Evolutionary conservation across 2,113 vertebrate genomes (phyloP).

Genomic region (Chrysemys picta): DNA sequence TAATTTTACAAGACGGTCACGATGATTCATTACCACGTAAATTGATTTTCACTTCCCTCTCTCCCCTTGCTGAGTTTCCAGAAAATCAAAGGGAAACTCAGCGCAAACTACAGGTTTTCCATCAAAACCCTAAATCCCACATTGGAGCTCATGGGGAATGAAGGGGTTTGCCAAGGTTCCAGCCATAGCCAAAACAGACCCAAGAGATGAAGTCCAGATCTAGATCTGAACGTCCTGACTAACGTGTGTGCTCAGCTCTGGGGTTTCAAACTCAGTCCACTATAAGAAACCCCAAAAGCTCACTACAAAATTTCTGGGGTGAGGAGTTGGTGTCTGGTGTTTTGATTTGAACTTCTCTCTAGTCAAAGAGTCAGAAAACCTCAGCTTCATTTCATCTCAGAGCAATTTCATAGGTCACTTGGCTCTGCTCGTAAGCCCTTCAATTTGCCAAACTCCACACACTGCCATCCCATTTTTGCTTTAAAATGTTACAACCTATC

Average conservation of each 20-base stretch:
- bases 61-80: conserved; percentile 1
- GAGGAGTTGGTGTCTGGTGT: neutral
- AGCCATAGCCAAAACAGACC: neutral
- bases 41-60: neutral
- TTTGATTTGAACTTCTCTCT: neutral
- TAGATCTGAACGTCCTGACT: neutral
- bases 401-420: neutral
- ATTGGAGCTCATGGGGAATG: neutral
- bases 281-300: neutral
- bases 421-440: neutral
- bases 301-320: neutral
- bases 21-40: neutral
- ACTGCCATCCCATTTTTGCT: neutral
- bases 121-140: conserved; percentile 2
- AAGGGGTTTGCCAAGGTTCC: neutral
- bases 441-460: neutral
- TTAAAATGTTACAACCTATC: neutral
- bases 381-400: neutral
- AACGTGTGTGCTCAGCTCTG: neutral
- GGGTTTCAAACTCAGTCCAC: neutral
- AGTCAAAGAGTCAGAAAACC: neutral
- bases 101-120: neutral
- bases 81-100: conserved; percentile 27
- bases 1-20: conserved; percentile 52
- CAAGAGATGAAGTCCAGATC: too few relatives aligned